phyloP scores from a whole-genome alignment of 2,113 vertebrate genomes.

The Barnardius zonarius region DNA sequence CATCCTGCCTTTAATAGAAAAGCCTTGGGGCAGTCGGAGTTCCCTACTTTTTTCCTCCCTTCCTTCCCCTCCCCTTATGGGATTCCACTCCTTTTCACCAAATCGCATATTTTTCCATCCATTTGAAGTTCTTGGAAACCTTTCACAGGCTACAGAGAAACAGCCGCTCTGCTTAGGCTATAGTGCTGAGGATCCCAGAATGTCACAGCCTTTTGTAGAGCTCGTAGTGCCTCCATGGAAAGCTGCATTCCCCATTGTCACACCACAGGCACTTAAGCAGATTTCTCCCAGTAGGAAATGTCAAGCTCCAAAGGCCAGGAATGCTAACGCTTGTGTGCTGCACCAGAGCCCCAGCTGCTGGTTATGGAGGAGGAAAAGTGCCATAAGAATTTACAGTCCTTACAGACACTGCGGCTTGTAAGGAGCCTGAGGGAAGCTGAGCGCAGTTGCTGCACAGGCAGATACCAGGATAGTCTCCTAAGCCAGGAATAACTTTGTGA shows the following conservation, averaged over 20 bases:
- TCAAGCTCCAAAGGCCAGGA: neutral
- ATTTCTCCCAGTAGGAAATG: neutral
- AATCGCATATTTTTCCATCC: neutral
- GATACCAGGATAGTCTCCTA: neutral
- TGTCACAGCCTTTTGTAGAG: neutral
- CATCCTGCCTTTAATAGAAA: neutral
- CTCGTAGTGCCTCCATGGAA: neutral
- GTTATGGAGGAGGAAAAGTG: neutral
- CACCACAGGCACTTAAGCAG: neutral
- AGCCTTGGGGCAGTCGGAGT: neutral
- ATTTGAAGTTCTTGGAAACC: neutral
- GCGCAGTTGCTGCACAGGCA: neutral
- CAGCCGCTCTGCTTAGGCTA: neutral
- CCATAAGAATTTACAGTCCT: neutral
- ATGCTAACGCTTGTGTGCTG: neutral
- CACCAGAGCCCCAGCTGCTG: neutral
- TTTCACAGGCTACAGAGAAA: neutral
- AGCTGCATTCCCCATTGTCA: neutral
- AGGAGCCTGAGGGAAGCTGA: neutral
- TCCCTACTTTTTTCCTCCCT: neutral
- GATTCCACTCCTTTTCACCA: neutral
- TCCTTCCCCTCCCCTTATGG: neutral
- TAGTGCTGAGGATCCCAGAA: neutral
- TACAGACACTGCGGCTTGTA: neutral
- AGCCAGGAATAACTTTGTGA: neutral